Evolutionary conservation across 2,113 vertebrate species (phyloP), one percentile per base, ranked within the genome.

Genomic region (Hystrix cristata): DNA sequence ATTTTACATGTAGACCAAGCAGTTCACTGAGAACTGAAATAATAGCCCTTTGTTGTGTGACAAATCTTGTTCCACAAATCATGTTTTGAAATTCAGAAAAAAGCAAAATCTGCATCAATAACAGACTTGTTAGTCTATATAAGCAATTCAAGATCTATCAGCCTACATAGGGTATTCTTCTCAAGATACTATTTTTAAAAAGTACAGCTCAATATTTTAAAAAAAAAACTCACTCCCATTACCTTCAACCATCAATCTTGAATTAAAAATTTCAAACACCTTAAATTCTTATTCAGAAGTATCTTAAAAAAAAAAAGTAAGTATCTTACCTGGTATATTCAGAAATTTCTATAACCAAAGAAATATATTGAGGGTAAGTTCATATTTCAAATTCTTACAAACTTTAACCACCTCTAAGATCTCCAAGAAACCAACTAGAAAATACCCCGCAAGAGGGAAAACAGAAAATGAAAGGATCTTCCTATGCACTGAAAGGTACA

Each of bases 361-460:
- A 94, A 89, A 92, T 84, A 62, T 27, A 97, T 87, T 94, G 67
- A 95, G 29, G 51, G 14, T 74, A 16, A 96, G 21, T 55, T 48
- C 62, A 25, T 81, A 85, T 64, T 96, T 88, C 46, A 94, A 96
- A 81, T 64, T 95, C 80, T 85, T 95, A 11, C 46, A 57, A 96
- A 92, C 92, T 92, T 94, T 92, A 95, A 95, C 34, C 10, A 95
- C 72, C 85, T 96, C 51, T 90, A 96, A 95, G 57, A 90, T 55
- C n/a, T 95, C 72, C 87, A 91, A 91, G 74, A 95, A 95, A 96
- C 31, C 65, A 95, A 90, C 38, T 67, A 25, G 79, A 95, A 94
- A 90, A 90, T 29, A 96, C 16, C n/a, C 34, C 84, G 46, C 62
- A 89, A 95, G 79, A 87, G 34, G 48, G 46, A 90, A 95, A 97